Evolutionary conservation across 2,797 vertebrate species (phyloP).

Genomic region (Tympanoctomys barrerae): DNA sequence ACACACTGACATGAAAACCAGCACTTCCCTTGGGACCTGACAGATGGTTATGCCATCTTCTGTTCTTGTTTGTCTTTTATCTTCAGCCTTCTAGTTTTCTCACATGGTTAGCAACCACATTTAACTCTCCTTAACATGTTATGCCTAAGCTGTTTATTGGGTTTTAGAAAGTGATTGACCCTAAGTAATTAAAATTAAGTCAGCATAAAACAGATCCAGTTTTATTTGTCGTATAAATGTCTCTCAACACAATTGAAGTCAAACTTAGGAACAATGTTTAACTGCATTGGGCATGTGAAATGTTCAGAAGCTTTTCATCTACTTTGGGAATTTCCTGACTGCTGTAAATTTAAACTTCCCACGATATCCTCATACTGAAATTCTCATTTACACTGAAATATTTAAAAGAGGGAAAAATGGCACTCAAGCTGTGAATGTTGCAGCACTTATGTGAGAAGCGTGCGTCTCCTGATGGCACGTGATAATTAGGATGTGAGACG

Average conservation of each 20-base stretch:
- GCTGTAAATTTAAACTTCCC: conserved; percentile 55
- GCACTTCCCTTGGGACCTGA: conserved; percentile 57
- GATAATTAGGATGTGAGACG: conserved; percentile 48
- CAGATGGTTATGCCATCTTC: conserved; percentile 66
- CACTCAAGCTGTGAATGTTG: conserved; percentile 56
- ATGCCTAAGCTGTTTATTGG: conserved; percentile 21
- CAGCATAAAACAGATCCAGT: neutral
- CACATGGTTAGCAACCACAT: conserved; percentile 49
- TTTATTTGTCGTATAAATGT: conserved; percentile 27
- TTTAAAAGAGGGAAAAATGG: conserved; percentile 73
- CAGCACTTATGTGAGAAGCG: conserved; percentile 64
- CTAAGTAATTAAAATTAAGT: conserved; percentile 46
- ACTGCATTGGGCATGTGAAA: neutral
- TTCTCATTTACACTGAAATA: conserved; percentile 73
- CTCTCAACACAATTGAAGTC: conserved; percentile 33
- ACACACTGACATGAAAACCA: conserved; percentile 34
- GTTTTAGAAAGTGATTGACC: conserved; percentile 17
- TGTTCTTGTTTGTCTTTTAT: conserved; percentile 49
- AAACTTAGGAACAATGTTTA: neutral
- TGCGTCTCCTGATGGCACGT: conserved; percentile 43
- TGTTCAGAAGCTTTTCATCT: conserved; percentile 39
- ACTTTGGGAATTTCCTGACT: conserved; percentile 73
- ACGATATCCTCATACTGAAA: conserved; percentile 55
- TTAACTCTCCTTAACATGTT: conserved; percentile 54
- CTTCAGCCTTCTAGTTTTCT: conserved; percentile 62